Base-by-base conservation (phyloP, 2,888 invertebrate species). In the Plagiodera versicolora region DNA sequence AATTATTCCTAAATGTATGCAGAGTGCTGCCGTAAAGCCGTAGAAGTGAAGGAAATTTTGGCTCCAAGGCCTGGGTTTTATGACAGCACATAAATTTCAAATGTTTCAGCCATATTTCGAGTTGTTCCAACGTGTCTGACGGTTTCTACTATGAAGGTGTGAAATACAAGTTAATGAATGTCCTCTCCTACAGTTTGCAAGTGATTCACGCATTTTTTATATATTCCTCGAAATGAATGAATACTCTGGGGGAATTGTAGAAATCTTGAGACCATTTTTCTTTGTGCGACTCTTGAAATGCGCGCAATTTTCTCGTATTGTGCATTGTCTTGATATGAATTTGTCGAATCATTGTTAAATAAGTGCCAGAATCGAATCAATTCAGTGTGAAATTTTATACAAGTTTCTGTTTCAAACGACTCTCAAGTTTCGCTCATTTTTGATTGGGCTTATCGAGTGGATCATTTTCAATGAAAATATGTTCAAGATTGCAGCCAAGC, bases 1-100 rank as follows among this genome's bases (percentile, higher is more conserved):
- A 70, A 71, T 70, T 69, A 70, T 66, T 65, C 62, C 58, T 47
- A 58, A 67, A 66, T 69, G 66, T 71, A 67, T 67, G 67, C 68
- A 65, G 64, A 64, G 64, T 60, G 67, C 63, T 64, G 57, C 64
- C 60, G 61, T 67, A 67, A 67, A 67, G 66, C 68, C 64, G 66
- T 62, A 57, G 61, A 68, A 66, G 58, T 35, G 56, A 32, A 24
- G 28, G 46, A 50, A 56, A 48, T 51, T 51, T 51, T 20, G 56
- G 30, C 58, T 35, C 32, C 14, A 46, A 30, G 35, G 24, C 24
- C 17, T 35, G 47, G 11, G 39, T 48, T 64, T 60, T 58, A 64
- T 58, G 64, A 44, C 46, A 47, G 18, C 51, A 28, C 59, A 59
- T 56, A 61, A 59, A 62, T 62, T 44, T 56, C 55, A 56, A 47